Conservation (phyloP, 2,888 invertebrate genomes). For the Sesamia inferens region DNA sequence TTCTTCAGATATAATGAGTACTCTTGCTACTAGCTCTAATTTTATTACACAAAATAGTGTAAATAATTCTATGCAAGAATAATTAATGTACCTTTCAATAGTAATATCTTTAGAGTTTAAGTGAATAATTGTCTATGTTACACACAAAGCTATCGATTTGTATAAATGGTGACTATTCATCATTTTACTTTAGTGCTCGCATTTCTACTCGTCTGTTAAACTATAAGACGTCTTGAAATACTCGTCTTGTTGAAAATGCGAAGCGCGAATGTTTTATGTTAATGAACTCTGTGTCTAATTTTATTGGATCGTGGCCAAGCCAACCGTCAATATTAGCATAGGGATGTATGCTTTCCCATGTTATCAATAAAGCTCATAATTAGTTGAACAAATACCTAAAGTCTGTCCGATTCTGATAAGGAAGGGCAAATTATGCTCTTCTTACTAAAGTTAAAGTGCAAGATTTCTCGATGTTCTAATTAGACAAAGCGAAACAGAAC, state of each 20-base stretch:
- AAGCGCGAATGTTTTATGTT: conserved; percentile 44
- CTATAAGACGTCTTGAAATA: neutral
- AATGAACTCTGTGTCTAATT: conserved; percentile 47
- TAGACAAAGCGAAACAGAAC: neutral
- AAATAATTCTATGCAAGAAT: neutral
- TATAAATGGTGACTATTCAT: neutral
- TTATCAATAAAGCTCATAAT: conserved; percentile 49
- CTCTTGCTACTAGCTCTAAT: neutral
- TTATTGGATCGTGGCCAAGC: conserved; percentile 53
- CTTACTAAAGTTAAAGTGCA: conserved; percentile 3
- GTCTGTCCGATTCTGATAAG: neutral
- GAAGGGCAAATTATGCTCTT: conserved; percentile 13
- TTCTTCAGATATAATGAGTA: neutral
- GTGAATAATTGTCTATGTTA: neutral
- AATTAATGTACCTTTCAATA: neutral
- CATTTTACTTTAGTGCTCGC: neutral
- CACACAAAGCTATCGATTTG: neutral
- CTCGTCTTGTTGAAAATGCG: conserved; percentile 28
- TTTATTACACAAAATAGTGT: neutral
- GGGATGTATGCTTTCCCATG: conserved; percentile 24
- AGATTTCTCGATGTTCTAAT: neutral
- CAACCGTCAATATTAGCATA: conserved; percentile 6
- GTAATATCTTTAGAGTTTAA: neutral
- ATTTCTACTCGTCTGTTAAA: neutral
- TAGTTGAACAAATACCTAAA: conserved; percentile 11